Percentiles rank a stretch among this genome's conserved stretches.
Evolutionary conservation across 2,113 vertebrate species (phyloP).

Genomic region (Callospermophilus lateralis): DNA sequence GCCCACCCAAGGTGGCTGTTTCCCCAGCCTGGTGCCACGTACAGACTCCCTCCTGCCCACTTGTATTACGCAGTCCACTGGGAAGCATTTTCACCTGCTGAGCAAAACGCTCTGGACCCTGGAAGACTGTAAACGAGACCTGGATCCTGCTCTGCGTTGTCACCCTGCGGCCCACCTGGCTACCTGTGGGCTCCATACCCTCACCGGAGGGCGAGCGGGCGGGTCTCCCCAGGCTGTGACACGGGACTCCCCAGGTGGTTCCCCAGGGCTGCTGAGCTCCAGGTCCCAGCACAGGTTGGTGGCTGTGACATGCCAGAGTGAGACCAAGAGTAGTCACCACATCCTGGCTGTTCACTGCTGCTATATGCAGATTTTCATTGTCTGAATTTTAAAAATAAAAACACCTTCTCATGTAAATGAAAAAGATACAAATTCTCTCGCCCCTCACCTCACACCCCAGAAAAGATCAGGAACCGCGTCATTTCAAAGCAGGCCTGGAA

Average conservation of each 20-base stretch:
- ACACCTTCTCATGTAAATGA: background rate
- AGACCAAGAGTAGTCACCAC: background rate
- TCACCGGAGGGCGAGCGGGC: background rate
- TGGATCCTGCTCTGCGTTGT: too few species aligned
- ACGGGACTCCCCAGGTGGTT: background rate
- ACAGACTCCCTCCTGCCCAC: background rate
- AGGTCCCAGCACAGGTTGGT: rapidly evolving
- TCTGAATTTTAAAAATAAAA: background rate
- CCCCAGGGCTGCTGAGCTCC: background rate
- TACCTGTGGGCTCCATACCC: background rate
- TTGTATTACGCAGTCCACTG: background rate
- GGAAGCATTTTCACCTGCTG: background rate
- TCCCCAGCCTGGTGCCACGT: background rate
- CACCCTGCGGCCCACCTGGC: background rate
- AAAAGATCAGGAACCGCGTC: background rate
- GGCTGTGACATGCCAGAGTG: background rate
- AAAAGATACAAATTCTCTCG: background rate
- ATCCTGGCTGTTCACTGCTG: background rate
- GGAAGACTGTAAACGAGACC: background rate
- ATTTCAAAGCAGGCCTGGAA: background rate
- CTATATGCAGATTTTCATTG: background rate
- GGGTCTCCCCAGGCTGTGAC: background rate
- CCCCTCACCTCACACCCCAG: background rate
- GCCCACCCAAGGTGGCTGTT: background rate
- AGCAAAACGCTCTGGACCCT: background rate